Base-by-base conservation (phyloP, 2,113 vertebrate genomes). In the Chroicocephalus ridibundus region DNA sequence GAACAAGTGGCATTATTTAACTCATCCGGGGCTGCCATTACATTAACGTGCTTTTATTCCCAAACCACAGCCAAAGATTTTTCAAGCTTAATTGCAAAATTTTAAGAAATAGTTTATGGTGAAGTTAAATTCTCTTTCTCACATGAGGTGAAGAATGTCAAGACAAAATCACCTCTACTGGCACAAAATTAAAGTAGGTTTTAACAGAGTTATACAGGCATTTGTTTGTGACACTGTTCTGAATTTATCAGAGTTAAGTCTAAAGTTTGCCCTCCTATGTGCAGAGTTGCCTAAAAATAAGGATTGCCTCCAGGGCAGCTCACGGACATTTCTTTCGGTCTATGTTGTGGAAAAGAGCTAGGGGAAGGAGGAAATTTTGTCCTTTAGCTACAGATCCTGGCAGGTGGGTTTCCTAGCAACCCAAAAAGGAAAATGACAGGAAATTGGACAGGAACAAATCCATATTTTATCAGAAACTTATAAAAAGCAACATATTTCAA, bases 1-100 rank as follows among this genome's bases (percentile, higher is more conserved):
- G 96, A 97, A 97, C 84, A 96, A 95, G 95, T 81, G 64, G n/a
- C 71, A 94, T 97, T 97, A 96, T 82, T 97, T 84, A 94, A 84
- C 69, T 96, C 79, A 78, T 79, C 29, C 83, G n/a, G 46, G 42
- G 25, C n/a, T 55, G 90, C 86, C 61, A 88, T 36, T 93, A 58
- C 15, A 55, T 66, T 88, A 88, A 80, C 24, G 24, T 81, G 78
- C 46, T 83, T 87, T 88, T 87, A 78, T 29, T 89, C 54, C 46
- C 78, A 91, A 94, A 62, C 66, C 5, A 34, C 66, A 77, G 78
- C 42, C 57, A 82, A 93, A 47, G 71, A 49, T 34, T 66, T 91
- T 29, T 74, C 70, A 79, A 76, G 52, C 34, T 80, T 47, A 92
- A 79, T 44, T 87, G 42, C 25, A 91, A 76, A 76, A 65, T 17